Conservation (phyloP, 2,113 vertebrate genomes). For the Gavialis gangeticus region DNA sequence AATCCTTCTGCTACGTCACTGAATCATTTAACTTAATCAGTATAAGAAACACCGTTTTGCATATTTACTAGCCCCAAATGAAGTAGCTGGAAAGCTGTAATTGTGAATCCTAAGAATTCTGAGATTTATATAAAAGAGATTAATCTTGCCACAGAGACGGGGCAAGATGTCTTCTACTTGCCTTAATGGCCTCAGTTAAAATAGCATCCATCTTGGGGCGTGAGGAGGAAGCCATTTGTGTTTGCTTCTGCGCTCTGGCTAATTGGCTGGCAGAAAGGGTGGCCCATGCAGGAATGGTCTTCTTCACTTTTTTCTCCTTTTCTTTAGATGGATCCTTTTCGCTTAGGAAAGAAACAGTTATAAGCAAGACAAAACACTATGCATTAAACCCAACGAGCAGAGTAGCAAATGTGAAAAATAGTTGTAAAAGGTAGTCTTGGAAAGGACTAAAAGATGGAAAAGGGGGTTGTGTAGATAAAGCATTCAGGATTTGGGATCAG, state of each 20-base stretch:
- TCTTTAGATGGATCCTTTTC: conserved; percentile 91
- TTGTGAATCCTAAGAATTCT: accelerated
- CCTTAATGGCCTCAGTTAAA: conserved; percentile 94
- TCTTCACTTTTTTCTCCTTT: conserved; percentile 95
- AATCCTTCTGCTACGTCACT: neutral
- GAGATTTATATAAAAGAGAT: neutral
- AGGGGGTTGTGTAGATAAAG: neutral
- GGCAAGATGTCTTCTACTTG: conserved; percentile 49
- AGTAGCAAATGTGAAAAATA: neutral
- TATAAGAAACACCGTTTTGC: neutral
- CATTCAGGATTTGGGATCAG: neutral
- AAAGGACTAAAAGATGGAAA: neutral
- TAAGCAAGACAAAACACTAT: conserved; percentile 15
- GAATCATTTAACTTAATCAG: neutral
- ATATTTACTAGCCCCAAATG: neutral
- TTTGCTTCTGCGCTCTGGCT: conserved; percentile 87
- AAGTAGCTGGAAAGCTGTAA: neutral
- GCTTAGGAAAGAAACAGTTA: conserved; percentile 67
- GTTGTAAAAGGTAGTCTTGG: neutral
- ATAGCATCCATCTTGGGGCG: conserved; percentile 94
- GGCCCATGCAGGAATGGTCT: conserved; percentile 96
- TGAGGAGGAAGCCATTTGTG: conserved; percentile 86
- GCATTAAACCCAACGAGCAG: neutral
- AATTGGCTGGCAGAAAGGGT: conserved; percentile 91
- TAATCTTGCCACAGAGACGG: neutral